Evolutionary conservation across 2,888 invertebrate genomes (phyloP).

Genomic region (Psylliodes chrysocephalus): DNA sequence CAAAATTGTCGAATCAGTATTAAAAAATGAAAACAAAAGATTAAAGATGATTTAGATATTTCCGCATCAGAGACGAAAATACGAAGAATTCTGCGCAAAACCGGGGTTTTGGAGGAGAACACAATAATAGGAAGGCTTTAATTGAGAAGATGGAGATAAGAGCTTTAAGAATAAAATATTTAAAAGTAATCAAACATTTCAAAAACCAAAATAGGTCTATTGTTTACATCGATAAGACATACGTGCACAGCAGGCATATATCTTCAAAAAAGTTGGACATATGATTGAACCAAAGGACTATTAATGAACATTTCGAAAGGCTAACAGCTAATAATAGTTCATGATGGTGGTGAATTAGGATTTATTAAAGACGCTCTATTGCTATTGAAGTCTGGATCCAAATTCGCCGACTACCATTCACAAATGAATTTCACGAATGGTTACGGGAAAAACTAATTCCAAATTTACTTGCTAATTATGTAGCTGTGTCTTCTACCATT

Average conservation of each 20-base stretch:
- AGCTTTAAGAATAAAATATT: background rate
- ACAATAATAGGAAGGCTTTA: background rate
- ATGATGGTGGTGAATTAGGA: background rate
- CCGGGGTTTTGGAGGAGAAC: background rate
- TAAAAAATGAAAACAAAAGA: background rate
- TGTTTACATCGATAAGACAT: background rate
- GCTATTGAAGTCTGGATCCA: background rate
- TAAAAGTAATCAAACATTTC: background rate
- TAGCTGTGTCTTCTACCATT: too few species aligned
- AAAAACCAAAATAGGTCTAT: background rate
- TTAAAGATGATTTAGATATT: background rate
- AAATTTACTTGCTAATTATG: background rate
- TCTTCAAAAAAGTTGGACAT: background rate
- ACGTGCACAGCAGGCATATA: background rate
- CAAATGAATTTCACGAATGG: background rate
- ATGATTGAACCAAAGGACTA: background rate
- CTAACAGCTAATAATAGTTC: background rate
- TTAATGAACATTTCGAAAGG: background rate
- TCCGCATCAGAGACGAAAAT: background rate
- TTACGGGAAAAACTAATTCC: background rate
- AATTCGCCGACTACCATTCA: background rate
- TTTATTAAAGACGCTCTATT: background rate
- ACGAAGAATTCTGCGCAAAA: too few species aligned
- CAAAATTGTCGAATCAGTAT: background rate
- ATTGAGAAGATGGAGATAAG: background rate